Percentiles rank a stretch among this genome's conserved stretches.
Evolutionary conservation across 2,888 invertebrate genomes (phyloP).

Genomic region (Hofmannophila pseudospretella): DNA sequence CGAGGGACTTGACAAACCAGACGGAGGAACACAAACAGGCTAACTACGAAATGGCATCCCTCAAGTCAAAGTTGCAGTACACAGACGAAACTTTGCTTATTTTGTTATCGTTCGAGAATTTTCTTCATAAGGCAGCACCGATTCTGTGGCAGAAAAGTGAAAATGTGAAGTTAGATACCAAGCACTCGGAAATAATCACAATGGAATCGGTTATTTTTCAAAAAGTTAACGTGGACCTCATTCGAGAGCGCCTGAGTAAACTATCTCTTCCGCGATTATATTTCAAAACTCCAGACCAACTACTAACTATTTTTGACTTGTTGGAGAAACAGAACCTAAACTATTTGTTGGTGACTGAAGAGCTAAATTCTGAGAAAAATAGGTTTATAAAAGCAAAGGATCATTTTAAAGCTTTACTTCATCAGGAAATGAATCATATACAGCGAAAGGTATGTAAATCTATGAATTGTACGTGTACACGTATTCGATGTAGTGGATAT

Average conservation of each 20-base stretch:
- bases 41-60: constrained; percentile 55
- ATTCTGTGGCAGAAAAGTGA: constrained; percentile 59
- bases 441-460: constrained; percentile 46
- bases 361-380: constrained; percentile 55
- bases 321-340: constrained; percentile 67
- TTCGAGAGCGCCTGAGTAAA: constrained; percentile 36
- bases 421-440: constrained; percentile 47
- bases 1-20: constrained; percentile 52
- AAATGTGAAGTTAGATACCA: constrained; percentile 38
- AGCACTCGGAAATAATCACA: constrained; percentile 44
- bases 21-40: constrained; percentile 60
- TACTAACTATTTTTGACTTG: constrained; percentile 48
- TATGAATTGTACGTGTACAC: not conserved
- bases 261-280: constrained; percentile 53
- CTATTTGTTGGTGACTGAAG: constrained; percentile 62
- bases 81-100: constrained; percentile 61
- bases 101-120: constrained; percentile 61
- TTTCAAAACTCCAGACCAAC: constrained; percentile 56
- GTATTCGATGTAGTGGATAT: too few species aligned
- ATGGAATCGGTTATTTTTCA: constrained; percentile 51
- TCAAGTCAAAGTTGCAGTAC: constrained; percentile 65
- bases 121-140: constrained; percentile 60
- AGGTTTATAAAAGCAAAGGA: constrained; percentile 52
- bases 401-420: constrained; percentile 39
- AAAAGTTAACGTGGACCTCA: constrained; percentile 36